A percentile compares a stretch with the other conserved stretches of the same genome.
These are phyloP conservation scores for Hyles euphorbiae DNA, from an alignment of 1,140 invertebrate species.

Conservation along the genomic window DNA sequence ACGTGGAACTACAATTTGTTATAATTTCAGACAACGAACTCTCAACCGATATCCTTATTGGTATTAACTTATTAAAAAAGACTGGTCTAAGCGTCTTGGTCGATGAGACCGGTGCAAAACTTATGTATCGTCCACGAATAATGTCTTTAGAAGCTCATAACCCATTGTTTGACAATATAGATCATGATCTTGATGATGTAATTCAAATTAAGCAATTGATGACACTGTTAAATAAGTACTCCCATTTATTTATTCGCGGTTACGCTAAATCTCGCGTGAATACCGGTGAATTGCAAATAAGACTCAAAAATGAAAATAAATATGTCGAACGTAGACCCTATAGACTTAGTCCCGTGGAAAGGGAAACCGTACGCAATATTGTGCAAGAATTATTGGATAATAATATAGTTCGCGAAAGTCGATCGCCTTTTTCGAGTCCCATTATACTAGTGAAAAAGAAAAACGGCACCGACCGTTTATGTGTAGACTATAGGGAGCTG, in stretches of 20 bases:
- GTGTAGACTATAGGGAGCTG: constrained; percentile 24
- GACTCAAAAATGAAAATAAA: constrained; percentile 18
- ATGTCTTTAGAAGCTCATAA: constrained; percentile 11
- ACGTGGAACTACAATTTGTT: constrained; percentile 27
- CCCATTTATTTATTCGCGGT: constrained; percentile 29
- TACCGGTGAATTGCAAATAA: constrained; percentile 23
- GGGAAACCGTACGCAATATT: constrained; percentile 22
- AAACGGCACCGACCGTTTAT: constrained; percentile 22
- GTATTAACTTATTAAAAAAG: constrained; percentile 18
- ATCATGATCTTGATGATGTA: constrained; percentile 12
- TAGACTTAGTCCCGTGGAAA: constrained; percentile 19
- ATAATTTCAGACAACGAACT: constrained; percentile 29
- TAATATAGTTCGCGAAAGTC: constrained; percentile 49
- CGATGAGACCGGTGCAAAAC: constrained; percentile 8
- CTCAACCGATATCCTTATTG: constrained; percentile 24
- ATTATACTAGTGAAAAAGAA: constrained; percentile 28
- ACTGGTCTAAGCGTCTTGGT: constrained; percentile 21
- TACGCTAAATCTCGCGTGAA: constrained; percentile 28
- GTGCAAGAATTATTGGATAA: constrained; percentile 17
- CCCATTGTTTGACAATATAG: constrained; percentile 12
- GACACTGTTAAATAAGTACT: constrained; percentile 27
- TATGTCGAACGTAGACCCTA: constrained; percentile 25
- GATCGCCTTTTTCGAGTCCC: constrained; percentile 34
- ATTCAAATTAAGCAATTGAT: constrained; percentile 16
- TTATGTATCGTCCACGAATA: constrained; percentile 8